phyloP scores from a whole-genome alignment of 2,888 invertebrate species.

The Chrysolina haemoptera region DNA sequence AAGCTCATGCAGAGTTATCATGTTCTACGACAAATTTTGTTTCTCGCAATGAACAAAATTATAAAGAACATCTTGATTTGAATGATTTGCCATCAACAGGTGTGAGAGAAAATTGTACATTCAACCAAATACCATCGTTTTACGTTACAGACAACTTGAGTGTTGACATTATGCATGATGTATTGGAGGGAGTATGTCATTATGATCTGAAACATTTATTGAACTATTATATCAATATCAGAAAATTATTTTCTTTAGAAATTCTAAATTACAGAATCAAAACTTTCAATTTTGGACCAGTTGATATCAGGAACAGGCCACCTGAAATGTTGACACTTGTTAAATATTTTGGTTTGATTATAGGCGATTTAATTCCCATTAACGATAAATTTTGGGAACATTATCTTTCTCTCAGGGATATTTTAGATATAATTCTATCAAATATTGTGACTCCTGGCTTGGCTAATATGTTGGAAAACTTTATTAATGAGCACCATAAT shows the following conservation, averaged over 20 bases:
- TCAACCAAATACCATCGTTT: conserved; percentile 51
- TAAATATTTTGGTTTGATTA: not conserved
- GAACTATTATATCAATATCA: conserved; percentile 42
- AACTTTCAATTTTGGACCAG: conserved; percentile 51
- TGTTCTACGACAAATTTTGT: not conserved
- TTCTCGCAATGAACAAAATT: no score
- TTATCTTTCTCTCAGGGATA: not conserved
- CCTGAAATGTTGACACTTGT: conserved; percentile 11
- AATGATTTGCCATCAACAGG: conserved; percentile 35
- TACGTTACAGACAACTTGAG: conserved; percentile 44
- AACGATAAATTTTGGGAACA: not conserved
- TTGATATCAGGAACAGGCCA: conserved; percentile 50
- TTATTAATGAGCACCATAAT: not conserved
- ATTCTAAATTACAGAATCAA: conserved; percentile 51
- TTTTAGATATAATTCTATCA: no score
- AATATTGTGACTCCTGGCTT: not conserved
- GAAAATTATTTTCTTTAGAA: conserved; percentile 50
- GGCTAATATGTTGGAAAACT: not conserved
- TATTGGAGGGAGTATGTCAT: conserved; percentile 48
- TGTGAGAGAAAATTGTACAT: conserved; percentile 40
- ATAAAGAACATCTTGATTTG: no score
- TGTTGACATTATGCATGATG: conserved; percentile 50
- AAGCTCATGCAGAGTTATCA: conserved; percentile 32
- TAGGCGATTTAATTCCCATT: not conserved
- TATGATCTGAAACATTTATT: conserved; percentile 49